Conservation (phyloP, 2,113 vertebrate species). For the Petaurus breviceps region DNA sequence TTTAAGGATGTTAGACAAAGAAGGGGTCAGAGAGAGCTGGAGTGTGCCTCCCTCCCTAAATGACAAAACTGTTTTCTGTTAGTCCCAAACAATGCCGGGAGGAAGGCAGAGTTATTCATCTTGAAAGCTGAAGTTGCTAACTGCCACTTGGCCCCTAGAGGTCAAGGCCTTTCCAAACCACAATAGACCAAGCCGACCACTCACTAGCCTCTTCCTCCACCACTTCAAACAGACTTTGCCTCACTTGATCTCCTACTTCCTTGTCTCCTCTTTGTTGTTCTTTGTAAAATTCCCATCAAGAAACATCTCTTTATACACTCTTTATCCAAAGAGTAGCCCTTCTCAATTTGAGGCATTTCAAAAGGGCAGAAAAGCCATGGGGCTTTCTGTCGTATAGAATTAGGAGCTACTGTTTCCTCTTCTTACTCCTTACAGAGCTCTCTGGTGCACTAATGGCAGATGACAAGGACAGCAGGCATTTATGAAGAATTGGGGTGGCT, state of each 20-base stretch:
- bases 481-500: background rate
- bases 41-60: background rate
- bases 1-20: background rate
- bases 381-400: background rate
- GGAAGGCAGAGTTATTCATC: background rate
- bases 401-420: background rate
- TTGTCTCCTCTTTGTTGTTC: background rate
- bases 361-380: background rate
- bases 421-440: background rate
- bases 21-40: background rate
- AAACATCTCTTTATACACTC: background rate
- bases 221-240: background rate
- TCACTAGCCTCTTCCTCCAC: too few species aligned
- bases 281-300: background rate
- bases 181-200: background rate
- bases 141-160: background rate
- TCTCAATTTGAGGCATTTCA: background rate
- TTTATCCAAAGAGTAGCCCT: background rate
- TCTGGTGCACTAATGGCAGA: background rate
- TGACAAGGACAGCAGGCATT: background rate
- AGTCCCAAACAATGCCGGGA: background rate
- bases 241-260: background rate
- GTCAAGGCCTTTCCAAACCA: background rate
- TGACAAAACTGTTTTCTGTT: background rate
- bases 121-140: background rate